A percentile compares a stretch with the other conserved stretches of the same genome.
phyloP scores from a whole-genome alignment of 2,888 invertebrate genomes.

The Alcis repandata region DNA sequence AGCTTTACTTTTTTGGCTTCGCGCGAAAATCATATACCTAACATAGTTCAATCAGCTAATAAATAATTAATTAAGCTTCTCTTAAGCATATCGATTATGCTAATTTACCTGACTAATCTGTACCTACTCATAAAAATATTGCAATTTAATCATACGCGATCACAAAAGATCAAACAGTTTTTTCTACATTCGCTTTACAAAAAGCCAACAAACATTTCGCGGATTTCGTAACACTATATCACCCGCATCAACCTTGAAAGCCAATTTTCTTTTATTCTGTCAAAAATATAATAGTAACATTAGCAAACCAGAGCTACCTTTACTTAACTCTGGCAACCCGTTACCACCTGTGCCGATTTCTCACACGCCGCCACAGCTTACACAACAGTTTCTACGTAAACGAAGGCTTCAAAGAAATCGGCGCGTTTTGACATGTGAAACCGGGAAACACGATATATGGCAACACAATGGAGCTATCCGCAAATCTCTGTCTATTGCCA shows the following conservation, averaged over 20 bases:
- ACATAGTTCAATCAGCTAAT: no score
- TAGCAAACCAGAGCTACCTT: slow-evolving; percentile 49
- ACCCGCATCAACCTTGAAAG: slow-evolving; percentile 61
- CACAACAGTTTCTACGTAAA: slow-evolving; percentile 21
- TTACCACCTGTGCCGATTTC: slow-evolving; percentile 75
- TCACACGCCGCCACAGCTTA: slow-evolving; percentile 49
- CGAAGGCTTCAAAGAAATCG: slow-evolving; percentile 55
- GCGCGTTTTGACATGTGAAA: slow-evolving; percentile 71
- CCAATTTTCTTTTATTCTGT: slow-evolving; percentile 47
- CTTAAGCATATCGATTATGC: no score
- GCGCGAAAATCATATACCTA: neutral
- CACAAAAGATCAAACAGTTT: neutral
- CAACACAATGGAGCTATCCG: slow-evolving; percentile 64
- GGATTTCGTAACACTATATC: slow-evolving; percentile 61
- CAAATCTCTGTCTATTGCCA: slow-evolving; percentile 51
- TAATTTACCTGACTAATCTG: no score
- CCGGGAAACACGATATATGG: slow-evolving; percentile 71
- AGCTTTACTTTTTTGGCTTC: neutral
- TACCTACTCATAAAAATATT: no score
- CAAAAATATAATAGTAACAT: slow-evolving; percentile 37
- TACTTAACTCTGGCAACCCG: slow-evolving; percentile 58
- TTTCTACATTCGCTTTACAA: neutral
- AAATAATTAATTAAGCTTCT: no score
- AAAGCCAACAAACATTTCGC: slow-evolving; percentile 23
- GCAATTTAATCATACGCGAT: neutral